Conservation (phyloP, 2,797 vertebrate genomes). For the Gallinago nigripennis region DNA sequence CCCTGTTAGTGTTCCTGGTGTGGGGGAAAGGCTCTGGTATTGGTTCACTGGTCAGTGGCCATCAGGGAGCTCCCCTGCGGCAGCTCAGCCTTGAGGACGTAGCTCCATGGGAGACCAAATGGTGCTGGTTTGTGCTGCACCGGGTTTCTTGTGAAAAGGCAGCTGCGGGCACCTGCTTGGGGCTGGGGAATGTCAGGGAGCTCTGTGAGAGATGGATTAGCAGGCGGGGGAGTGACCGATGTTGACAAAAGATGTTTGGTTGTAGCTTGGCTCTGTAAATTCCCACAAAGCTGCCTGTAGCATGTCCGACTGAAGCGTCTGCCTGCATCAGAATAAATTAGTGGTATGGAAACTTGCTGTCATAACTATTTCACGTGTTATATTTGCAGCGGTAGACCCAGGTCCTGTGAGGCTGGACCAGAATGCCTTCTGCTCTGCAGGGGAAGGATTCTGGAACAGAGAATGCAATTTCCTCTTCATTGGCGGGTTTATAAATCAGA, state of each 20-base stretch:
- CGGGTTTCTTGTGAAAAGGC: not conserved
- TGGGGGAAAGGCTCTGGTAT: not conserved
- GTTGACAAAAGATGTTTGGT: not conserved
- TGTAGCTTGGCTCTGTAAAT: not conserved
- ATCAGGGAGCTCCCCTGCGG: not conserved
- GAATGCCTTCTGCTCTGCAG: not conserved
- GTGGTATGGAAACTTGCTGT: not conserved
- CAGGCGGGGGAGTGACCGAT: not conserved
- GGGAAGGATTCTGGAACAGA: not conserved
- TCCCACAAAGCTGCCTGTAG: not conserved
- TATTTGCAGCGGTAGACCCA: not conserved
- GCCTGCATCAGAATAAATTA: not conserved
- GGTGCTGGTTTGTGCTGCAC: not conserved
- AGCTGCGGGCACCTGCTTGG: not conserved
- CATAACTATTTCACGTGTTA: accelerated
- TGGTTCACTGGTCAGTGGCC: not conserved
- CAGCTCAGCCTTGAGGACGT: not conserved
- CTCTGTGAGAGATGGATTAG: not conserved
- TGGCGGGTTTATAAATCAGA: not conserved
- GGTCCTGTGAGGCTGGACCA: not conserved
- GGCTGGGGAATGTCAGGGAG: not conserved
- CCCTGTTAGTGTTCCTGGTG: not conserved
- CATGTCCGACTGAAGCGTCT: not conserved
- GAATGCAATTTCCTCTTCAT: not conserved
- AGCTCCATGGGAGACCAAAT: not conserved